Evolutionary conservation across 2,888 invertebrate genomes (phyloP), one percentile per base, ranked within the genome.

Genomic region (Heteromyza rotundicornis): DNA sequence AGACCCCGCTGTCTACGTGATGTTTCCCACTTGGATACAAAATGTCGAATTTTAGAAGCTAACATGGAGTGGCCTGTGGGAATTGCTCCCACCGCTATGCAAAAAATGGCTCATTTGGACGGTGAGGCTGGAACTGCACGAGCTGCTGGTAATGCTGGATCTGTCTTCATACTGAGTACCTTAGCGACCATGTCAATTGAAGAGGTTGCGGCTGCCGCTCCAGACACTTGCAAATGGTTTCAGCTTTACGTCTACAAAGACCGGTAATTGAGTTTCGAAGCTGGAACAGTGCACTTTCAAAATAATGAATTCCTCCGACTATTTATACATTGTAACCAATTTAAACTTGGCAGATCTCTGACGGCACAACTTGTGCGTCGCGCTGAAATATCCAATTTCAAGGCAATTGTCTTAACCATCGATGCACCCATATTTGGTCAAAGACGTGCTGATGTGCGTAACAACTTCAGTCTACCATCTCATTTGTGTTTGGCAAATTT

Each of bases 161-260:
- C 91, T 0, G 86, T 95, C 65, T 95, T 89, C 78, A 94, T 89
- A 20, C 84, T 95, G 58, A 95, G 95, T 69, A 96, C 96, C 0
- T 87, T 96, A 64, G 86, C 95, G 0, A 96, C 95, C 0, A 90
- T 89, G 69, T 93, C 94, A 44, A 88, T 97, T 57, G 96, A 96
- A 83, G 94, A 96, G 79, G 89, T 96, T 1, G 92, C 94, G 0
- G 80, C 85, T 62, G 90, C 89, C 1, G 91, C 92, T 1, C 94
- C 95, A 0, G 80, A 87, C 14, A 89, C 89, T 0, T 84, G 88
- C 17, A 93, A 92, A 79, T 96, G 95, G 95, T 95, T 95, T 80
- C 95, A 98, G 82, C 86, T 97, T 0, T 97, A 96, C 79, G 90
- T 97, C 68, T 95, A 94, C 80, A 91, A 87, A 65, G 91, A 95